These are phyloP conservation scores for Onychostruthus taczanowskii DNA, from an alignment of 2,113 vertebrate species.

Conservation along the genomic window DNA sequence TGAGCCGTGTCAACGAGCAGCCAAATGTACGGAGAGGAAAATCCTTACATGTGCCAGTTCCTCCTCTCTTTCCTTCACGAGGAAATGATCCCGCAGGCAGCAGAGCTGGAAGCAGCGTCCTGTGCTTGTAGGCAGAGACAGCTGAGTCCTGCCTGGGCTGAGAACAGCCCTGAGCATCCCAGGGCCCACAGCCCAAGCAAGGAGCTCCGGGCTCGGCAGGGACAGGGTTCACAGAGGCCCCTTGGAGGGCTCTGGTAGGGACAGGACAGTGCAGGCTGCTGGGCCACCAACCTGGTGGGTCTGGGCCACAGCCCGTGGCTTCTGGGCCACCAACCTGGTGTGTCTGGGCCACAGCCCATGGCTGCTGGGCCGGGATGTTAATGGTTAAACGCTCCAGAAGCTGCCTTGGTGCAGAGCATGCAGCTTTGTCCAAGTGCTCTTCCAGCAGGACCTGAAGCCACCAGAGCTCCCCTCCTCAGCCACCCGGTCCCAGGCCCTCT, in stretches of 20 bases:
- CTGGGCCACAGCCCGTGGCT: background rate
- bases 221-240: background rate
- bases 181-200: background rate
- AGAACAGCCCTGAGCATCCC: background rate
- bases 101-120: background rate
- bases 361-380: background rate
- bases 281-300: background rate
- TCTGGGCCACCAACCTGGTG: background rate
- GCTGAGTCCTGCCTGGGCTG: background rate
- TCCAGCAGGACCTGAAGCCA: background rate
- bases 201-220: background rate
- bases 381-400: background rate
- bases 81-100: background rate
- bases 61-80: background rate
- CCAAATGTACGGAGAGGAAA: background rate
- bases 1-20: background rate
- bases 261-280: background rate
- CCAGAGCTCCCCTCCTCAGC: background rate
- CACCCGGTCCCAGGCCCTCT: background rate
- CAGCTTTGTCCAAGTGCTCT: background rate
- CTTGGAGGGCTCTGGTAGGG: rapidly evolving
- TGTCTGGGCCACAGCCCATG: background rate
- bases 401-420: rapidly evolving
- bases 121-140: background rate
- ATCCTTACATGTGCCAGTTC: background rate